These are phyloP conservation scores for Neopelma chrysocephalum DNA, from an alignment of 2,797 vertebrate genomes.

Conservation along the genomic window DNA sequence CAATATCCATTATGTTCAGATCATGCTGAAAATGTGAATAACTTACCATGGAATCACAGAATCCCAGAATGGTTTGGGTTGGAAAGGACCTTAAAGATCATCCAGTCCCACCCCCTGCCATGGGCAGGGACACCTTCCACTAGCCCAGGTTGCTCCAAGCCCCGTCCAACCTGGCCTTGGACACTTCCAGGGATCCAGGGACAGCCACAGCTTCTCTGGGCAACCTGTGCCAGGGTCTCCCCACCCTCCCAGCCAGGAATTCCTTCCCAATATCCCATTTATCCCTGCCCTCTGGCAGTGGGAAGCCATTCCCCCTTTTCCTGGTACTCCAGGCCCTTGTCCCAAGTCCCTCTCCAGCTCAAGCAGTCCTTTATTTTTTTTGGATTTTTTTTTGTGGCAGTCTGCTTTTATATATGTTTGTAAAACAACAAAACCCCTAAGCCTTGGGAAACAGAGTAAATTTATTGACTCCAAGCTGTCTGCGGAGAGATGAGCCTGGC, in stretches of 20 bases:
- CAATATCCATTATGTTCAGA: rapidly evolving
- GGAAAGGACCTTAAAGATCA: not conserved
- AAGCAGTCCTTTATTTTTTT: not conserved
- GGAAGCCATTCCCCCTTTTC: not conserved
- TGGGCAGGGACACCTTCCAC: not conserved
- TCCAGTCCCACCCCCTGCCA: not conserved
- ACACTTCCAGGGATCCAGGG: not conserved
- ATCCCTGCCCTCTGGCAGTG: not conserved
- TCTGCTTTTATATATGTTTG: not conserved
- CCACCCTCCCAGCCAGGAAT: not conserved
- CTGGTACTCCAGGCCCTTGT: not conserved
- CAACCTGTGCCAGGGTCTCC: not conserved
- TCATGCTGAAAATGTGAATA: not conserved
- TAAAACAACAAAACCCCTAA: not conserved
- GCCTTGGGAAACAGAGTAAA: not conserved
- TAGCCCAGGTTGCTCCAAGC: not conserved
- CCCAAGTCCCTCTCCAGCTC: not conserved
- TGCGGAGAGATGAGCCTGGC: not conserved
- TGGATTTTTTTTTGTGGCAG: not conserved
- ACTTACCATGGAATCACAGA: not conserved
- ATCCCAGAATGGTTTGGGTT: not conserved
- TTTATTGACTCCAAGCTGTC: not conserved
- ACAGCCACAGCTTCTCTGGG: too few relatives aligned
- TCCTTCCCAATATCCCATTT: not conserved
- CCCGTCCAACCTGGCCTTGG: not conserved